phyloP scores from a whole-genome alignment of 2,888 invertebrate species.

The Abrostola tripartita region DNA sequence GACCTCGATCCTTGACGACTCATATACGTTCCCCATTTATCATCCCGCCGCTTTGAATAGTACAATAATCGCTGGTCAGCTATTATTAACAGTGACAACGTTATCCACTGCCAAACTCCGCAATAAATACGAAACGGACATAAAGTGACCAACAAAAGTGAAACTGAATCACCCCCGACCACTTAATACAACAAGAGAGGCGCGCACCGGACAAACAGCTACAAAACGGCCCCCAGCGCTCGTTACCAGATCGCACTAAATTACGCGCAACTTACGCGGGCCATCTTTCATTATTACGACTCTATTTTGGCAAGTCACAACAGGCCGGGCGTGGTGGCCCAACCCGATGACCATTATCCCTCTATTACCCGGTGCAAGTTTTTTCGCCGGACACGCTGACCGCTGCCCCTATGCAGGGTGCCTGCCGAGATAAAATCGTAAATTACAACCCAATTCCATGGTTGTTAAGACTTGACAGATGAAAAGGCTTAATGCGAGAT shows the following conservation, averaged over 20 bases:
- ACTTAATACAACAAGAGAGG: slow-evolving; percentile 70
- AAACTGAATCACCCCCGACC: slow-evolving; percentile 79
- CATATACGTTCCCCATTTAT: slow-evolving; percentile 62
- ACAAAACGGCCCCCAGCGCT: slow-evolving; percentile 70
- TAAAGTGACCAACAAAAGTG: slow-evolving; percentile 83
- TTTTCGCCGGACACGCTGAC: slow-evolving; percentile 81
- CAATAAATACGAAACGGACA: slow-evolving; percentile 75
- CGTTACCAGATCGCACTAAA: slow-evolving; percentile 82
- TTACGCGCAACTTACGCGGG: slow-evolving; percentile 82
- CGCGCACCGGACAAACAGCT: slow-evolving; percentile 75
- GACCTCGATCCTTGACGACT: slow-evolving; percentile 67
- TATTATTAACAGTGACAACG: slow-evolving; percentile 71
- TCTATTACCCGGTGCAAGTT: slow-evolving; percentile 75
- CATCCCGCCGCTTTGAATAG: slow-evolving; percentile 58
- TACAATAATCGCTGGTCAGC: slow-evolving; percentile 64
- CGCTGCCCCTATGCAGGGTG: slow-evolving; percentile 85
- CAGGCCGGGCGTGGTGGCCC: slow-evolving; percentile 81
- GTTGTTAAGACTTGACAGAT: slow-evolving; percentile 87
- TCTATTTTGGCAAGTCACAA: slow-evolving; percentile 87
- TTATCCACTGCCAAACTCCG: slow-evolving; percentile 70
- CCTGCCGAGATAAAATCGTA: slow-evolving; percentile 86
- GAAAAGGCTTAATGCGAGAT: slow-evolving; percentile 85
- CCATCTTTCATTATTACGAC: slow-evolving; percentile 86
- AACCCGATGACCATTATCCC: slow-evolving; percentile 78
- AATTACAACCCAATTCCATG: slow-evolving; percentile 88